Conservation (phyloP, 2,797 vertebrate species). For the Tragelaphus eurycerus region DNA sequence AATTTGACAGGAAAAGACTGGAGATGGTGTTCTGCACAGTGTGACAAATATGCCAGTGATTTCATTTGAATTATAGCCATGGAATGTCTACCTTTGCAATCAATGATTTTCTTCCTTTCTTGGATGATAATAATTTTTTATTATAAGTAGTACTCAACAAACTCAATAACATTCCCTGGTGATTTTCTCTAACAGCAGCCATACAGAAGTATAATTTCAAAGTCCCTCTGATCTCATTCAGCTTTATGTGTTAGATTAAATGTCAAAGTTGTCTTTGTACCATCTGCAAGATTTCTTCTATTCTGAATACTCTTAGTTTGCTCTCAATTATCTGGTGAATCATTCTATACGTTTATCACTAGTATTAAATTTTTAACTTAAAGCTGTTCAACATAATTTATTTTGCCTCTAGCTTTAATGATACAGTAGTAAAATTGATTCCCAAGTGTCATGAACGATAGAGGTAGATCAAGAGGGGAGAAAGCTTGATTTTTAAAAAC, state of each 20-base stretch:
- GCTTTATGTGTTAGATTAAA: conserved; percentile 78
- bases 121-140: conserved; percentile 71
- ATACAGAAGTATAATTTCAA: conserved; percentile 81
- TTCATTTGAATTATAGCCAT: not conserved
- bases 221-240: conserved; percentile 80
- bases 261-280: conserved; percentile 76
- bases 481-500: conserved; percentile 15
- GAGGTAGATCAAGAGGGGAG: not conserved
- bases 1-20: conserved; percentile 26
- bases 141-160: conserved; percentile 77
- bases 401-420: conserved; percentile 35
- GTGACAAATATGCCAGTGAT: not conserved
- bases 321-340: conserved; percentile 45
- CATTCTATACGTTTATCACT: not conserved
- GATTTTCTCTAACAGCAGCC: conserved; percentile 75
- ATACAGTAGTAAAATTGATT: conserved; percentile 12
- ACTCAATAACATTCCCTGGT: conserved; percentile 70
- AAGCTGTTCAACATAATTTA: conserved; percentile 44
- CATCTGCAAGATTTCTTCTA: conserved; percentile 75
- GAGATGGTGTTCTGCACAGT: not conserved
- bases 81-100: conserved; percentile 18
- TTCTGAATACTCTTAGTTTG: conserved; percentile 49
- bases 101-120: conserved; percentile 63
- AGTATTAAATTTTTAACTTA: conserved; percentile 55
- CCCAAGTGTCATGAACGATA: not conserved